Percentiles rank a stretch among this genome's conserved stretches.
phyloP scores from a whole-genome alignment of 2,113 vertebrate species.

The Astatoreochromis straeleni region DNA sequence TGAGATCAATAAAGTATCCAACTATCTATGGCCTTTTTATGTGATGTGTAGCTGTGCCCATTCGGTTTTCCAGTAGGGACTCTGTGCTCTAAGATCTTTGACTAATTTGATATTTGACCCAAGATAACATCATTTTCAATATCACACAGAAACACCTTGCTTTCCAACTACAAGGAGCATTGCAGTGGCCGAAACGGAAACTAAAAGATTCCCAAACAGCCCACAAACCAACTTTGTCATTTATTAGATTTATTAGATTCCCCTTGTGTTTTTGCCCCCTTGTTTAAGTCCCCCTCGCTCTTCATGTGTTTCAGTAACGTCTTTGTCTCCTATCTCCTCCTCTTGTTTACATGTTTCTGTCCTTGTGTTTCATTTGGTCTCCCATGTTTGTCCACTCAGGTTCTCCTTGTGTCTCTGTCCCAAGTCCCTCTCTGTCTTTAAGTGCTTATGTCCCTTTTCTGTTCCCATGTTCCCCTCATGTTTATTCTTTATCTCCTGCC shows the following conservation, averaged over 20 bases:
- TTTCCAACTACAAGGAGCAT: not conserved
- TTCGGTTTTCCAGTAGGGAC: not conserved
- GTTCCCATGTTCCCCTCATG: not conserved
- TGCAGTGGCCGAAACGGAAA: not conserved
- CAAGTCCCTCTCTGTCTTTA: not conserved
- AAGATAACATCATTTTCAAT: not conserved
- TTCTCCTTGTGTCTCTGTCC: not conserved
- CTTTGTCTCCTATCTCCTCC: not conserved
- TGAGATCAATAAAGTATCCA: not conserved
- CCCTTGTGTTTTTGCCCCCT: not conserved
- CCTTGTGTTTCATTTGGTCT: accelerated
- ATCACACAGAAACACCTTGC: not conserved
- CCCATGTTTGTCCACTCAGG: not conserved
- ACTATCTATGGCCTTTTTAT: not conserved
- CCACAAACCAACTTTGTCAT: not conserved
- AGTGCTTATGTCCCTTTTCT: not conserved
- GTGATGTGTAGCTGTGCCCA: not conserved
- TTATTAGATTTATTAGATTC: accelerated
- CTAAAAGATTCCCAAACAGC: not conserved
- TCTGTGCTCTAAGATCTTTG: accelerated
- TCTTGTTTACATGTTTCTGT: not conserved
- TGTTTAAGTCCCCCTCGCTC: not conserved
- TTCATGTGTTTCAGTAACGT: not conserved
- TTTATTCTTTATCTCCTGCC: not conserved
- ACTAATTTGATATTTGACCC: not conserved